Evolutionary conservation across 2,888 invertebrate genomes (phyloP), one percentile per base, ranked within the genome.

Genomic region (Cremastinae sp.): DNA sequence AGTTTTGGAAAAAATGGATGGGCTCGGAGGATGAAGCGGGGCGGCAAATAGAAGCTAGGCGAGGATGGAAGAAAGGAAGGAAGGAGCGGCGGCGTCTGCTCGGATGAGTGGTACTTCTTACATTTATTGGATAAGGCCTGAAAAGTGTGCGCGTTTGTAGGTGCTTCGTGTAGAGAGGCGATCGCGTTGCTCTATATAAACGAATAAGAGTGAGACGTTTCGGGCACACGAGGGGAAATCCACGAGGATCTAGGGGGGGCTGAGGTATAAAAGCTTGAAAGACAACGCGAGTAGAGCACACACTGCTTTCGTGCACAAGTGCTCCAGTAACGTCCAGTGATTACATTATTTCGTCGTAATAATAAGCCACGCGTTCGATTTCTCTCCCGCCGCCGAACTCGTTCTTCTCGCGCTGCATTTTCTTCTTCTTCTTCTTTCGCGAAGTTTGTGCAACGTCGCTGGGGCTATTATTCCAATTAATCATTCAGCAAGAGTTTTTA

Each of bases 241-340:
- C 2, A 73, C 68, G 61, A 14, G 16, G 56, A 53, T 75, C 51
- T 61, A 71, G 66, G 76, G 73, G 76, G 76, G 80, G 70, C 58
- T 76, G 75, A 74, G 80, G 81, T 81, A 81, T 81, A 81, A 81
- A 81, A 79, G 80, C 79, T 80, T 76, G 65, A 75, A 75, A 75
- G 75, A 74, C 77, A 74, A 78, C 76, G 73, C 77, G 76, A 74
- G 76, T 69, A 73, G 71, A 69, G 78, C 81, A 81, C 76, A 81
- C 72, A 68, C 72, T n/a, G n/a, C n/a, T 56, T 74, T 64, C n/a
- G 76, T 77, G 75, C 75, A 74, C 78, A 22, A 76, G 78, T 79
- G 75, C 77, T 78, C 74, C 80, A 74, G 74, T 77, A 65, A 72
- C 45, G n/a, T 0, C 68, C n/a, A 61, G 75, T 78, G 73, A 69